These are phyloP conservation scores for Folsomia manolachei DNA, from an alignment of 2,888 invertebrate species.

Conservation along the genomic window DNA sequence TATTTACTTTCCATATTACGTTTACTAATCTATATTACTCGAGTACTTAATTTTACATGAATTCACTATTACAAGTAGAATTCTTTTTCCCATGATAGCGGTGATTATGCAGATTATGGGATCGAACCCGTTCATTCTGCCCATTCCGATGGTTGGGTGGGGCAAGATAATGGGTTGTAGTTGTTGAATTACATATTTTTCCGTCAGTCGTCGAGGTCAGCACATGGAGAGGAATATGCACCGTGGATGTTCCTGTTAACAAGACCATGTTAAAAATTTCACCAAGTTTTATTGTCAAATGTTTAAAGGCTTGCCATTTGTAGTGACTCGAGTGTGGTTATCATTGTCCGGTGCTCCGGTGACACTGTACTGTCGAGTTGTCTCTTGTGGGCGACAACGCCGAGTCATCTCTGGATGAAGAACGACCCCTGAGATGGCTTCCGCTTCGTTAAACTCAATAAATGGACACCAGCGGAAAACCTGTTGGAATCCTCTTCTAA, in stretches of 20 bases:
- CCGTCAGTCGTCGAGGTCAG: constrained; percentile 31
- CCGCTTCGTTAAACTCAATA: constrained; percentile 58
- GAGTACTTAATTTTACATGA: constrained; percentile 19
- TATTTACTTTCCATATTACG: too few species aligned
- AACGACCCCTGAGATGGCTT: constrained; percentile 60
- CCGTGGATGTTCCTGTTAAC: constrained; percentile 38
- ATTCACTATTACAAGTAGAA: constrained; percentile 1
- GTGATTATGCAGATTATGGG: constrained; percentile 7
- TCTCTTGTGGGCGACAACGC: constrained; percentile 56
- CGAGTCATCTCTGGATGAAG: constrained; percentile 24
- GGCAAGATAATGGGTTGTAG: constrained; percentile 12
- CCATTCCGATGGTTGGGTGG: constrained; percentile 1
- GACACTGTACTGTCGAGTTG: constrained; percentile 73
- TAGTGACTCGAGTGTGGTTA: constrained; percentile 64
- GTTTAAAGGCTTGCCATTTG: constrained; percentile 63
- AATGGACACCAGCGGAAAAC: constrained; percentile 86
- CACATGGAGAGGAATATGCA: constrained; percentile 45
- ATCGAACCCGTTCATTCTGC: not conserved
- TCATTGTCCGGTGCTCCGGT: constrained; percentile 70
- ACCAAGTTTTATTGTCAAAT: not conserved
- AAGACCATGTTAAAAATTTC: not conserved
- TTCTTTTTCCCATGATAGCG: not conserved
- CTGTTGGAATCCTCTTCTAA: constrained; percentile 87
- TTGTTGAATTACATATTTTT: not conserved
- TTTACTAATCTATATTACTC: too few species aligned